These are phyloP conservation scores for Tonatia bakeri DNA, from an alignment of 2,113 vertebrate genomes.

Conservation along the genomic window DNA sequence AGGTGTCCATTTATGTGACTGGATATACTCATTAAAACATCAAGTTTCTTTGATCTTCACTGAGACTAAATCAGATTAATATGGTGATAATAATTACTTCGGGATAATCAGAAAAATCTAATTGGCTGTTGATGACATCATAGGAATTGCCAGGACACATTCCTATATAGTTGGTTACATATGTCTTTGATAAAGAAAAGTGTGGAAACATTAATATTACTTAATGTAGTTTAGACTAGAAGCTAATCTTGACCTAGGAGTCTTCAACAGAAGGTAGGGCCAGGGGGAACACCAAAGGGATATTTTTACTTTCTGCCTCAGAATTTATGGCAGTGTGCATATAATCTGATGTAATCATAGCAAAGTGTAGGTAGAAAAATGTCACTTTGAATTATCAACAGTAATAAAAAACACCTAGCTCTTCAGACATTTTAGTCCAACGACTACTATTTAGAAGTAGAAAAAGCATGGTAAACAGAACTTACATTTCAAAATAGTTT, in stretches of 20 bases:
- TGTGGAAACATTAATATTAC: background rate
- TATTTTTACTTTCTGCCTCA: background rate
- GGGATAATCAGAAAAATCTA: background rate
- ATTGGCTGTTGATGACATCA: background rate
- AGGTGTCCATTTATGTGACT: background rate
- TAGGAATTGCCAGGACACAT: background rate
- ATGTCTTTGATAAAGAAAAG: constrained; percentile 36
- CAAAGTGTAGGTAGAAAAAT: background rate
- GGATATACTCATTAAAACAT: background rate
- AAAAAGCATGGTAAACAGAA: constrained; percentile 23
- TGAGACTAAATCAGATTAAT: constrained; percentile 25
- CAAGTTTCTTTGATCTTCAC: constrained; percentile 11
- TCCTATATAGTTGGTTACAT: background rate
- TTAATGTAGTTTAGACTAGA: background rate
- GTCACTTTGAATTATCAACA: background rate
- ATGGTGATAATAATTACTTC: background rate
- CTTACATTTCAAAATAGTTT: background rate
- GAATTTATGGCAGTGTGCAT: background rate
- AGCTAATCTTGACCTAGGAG: background rate
- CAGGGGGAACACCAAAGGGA: background rate
- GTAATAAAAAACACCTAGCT: background rate
- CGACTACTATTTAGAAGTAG: constrained; percentile 5
- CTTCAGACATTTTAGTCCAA: background rate
- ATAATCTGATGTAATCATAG: background rate
- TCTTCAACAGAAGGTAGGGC: background rate